phyloP scores from a whole-genome alignment of 2,888 invertebrate genomes.

The Lepidonotus clava region DNA sequence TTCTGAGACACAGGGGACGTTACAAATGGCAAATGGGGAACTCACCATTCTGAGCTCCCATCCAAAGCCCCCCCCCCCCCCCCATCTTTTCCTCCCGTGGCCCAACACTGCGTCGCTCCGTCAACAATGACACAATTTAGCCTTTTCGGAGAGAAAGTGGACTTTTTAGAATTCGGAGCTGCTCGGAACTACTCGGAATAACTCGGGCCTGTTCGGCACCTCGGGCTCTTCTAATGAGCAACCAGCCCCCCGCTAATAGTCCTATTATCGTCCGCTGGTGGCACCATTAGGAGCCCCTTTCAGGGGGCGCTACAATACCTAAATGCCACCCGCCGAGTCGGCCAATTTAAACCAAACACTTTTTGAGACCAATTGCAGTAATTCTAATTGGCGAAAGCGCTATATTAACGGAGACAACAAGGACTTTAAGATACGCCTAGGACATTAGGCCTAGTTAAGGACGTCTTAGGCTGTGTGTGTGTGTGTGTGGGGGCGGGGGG shows the following conservation, averaged over 20 bases:
- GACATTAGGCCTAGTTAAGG: not conserved
- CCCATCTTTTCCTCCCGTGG: no score
- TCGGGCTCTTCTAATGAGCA: constrained; percentile 19
- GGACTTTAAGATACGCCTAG: not conserved
- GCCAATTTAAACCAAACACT: not conserved
- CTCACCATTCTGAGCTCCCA: no score
- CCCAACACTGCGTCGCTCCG: not conserved
- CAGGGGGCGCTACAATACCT: not conserved
- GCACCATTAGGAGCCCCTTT: not conserved
- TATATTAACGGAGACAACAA: not conserved
- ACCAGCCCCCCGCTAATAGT: not conserved
- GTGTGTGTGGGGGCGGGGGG: not conserved
- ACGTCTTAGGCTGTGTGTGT: not conserved
- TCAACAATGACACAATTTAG: constrained; percentile 23
- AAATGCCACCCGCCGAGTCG: constrained; percentile 22
- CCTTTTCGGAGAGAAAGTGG: constrained; percentile 1
- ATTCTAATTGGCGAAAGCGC: not conserved
- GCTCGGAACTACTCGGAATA: not conserved
- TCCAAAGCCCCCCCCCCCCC: no score
- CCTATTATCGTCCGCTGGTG: not conserved
- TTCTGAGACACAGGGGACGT: no score
- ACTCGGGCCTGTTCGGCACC: not conserved
- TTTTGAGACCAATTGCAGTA: constrained; percentile 24
- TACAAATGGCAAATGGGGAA: no score
- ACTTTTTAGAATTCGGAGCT: constrained; percentile 7